Evolutionary conservation across 2,113 vertebrate genomes (phyloP), one percentile per base, ranked within the genome.

Genomic region (Pedetes capensis): DNA sequence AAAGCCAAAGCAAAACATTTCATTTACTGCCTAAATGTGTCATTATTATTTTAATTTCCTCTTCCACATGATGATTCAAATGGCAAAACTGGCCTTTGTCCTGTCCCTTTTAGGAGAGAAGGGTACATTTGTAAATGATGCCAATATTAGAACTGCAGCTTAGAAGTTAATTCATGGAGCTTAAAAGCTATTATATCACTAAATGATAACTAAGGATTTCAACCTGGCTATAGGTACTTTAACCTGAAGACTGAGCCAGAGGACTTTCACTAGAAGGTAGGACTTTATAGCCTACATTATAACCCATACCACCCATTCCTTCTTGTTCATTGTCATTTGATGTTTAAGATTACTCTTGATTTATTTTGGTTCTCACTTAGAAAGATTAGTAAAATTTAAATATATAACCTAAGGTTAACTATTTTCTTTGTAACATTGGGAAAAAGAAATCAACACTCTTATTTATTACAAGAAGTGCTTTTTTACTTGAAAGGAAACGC

Each of bases 401-500:
- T 93, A 86, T 88, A 75, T 59, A 82, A 76, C 53, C 23, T 69
- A 76, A 96, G 27, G 69, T 80, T 75, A 49, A 87, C 32, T 93
- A 78, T 75, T 85, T 63, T 53, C 80, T 91, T 87, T 66, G 68
- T 68, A 63, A 74, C 34, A 86, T 49, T 64, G 5, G 4, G 55
- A 53, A 74, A 87, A 94, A 95, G 87, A 93, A 95, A 95, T 27
- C n/a, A 79, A 59, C 27, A 20, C 71, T 90, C 93, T 96, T 84
- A 84, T 96, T 95, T 96, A 92, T 93, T 95, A 79, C 32, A 90
- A 95, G 76, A 96, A 92, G 42, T 64, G n/a, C 76, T 83, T 84
- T 97, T 92, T 97, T 95, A 95, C 59, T 96, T 93, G 86, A 95
- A 97, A 95, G 79, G 95, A 97, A 97, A 96, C 88, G 91, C 91